A percentile compares a stretch with the other conserved stretches of the same genome.
These are phyloP conservation scores for Etheostoma perlongum DNA, from an alignment of 2,797 vertebrate genomes.

Conservation along the genomic window DNA sequence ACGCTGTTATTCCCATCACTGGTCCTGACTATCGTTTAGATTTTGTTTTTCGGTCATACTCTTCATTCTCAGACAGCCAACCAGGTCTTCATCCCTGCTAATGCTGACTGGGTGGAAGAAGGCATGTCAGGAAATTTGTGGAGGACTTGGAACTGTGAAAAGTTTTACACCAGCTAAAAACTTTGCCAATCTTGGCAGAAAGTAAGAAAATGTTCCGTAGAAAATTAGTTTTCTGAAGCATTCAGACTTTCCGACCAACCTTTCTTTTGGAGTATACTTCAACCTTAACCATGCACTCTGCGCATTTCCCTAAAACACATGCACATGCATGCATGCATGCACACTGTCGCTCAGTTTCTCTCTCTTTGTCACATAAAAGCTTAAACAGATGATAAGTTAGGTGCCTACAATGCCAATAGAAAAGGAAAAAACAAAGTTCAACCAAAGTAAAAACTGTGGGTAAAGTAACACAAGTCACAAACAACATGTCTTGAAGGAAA, in stretches of 20 bases:
- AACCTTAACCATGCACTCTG: slow-evolving; percentile 73
- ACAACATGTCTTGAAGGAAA: slow-evolving; percentile 1
- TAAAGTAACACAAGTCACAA: not conserved
- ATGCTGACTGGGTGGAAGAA: not conserved
- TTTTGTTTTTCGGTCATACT: not conserved
- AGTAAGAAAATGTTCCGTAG: not conserved
- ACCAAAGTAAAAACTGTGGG: not conserved
- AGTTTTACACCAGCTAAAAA: not conserved
- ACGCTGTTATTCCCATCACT: no score
- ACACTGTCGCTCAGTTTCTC: slow-evolving; percentile 63
- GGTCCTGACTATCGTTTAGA: not conserved
- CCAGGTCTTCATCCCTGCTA: slow-evolving; percentile 18
- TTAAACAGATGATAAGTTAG: slow-evolving; percentile 10
- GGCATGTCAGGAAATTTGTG: not conserved
- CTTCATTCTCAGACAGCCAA: not conserved
- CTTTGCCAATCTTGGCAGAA: not conserved
- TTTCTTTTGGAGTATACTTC: slow-evolving; percentile 73
- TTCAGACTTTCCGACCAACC: slow-evolving; percentile 40
- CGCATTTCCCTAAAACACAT: slow-evolving; percentile 75
- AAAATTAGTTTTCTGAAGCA: slow-evolving; percentile 2
- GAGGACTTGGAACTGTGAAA: not conserved
- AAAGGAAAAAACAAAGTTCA: slow-evolving; percentile 20
- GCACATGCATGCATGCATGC: slow-evolving; percentile 82
- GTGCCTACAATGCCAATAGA: not conserved
- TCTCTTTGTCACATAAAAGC: slow-evolving; percentile 38